Evolutionary conservation across 2,113 vertebrate species (phyloP).

Genomic region (Loxodonta africana): DNA sequence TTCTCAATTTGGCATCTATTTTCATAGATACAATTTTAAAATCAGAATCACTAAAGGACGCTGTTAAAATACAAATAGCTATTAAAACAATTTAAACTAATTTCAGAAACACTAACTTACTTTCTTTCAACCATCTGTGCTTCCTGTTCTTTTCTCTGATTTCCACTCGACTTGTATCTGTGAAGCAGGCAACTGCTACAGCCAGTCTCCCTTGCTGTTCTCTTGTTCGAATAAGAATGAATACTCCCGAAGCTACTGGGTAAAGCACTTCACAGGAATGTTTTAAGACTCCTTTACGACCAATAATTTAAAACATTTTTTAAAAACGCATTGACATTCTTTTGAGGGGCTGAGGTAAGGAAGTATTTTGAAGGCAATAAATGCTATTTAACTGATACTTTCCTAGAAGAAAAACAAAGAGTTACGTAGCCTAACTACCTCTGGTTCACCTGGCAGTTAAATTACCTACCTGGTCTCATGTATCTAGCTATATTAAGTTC

Average conservation of each 20-base stretch:
- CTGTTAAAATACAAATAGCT: constrained; percentile 64
- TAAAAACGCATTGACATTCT: constrained; percentile 40
- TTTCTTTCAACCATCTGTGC: constrained; percentile 65
- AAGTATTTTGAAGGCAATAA: constrained; percentile 46
- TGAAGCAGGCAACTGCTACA: not conserved
- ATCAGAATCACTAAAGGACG: constrained; percentile 52
- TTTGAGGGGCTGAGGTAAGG: not conserved
- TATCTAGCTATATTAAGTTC: constrained; percentile 13
- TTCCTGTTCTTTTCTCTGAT: constrained; percentile 32
- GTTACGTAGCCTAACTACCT: not conserved
- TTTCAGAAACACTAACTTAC: constrained; percentile 72
- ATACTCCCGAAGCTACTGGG: not conserved
- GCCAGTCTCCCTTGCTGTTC: not conserved
- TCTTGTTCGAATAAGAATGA: not conserved
- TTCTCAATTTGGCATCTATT: constrained; percentile 54
- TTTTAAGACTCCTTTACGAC: constrained; percentile 35
- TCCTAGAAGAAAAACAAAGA: constrained; percentile 31
- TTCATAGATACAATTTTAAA: constrained; percentile 58
- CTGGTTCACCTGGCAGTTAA: constrained; percentile 20
- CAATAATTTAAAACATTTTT: constrained; percentile 61
- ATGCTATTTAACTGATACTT: constrained; percentile 11
- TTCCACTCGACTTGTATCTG: constrained; percentile 5
- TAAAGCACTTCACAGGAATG: constrained; percentile 3
- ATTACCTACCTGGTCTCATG: constrained; percentile 2
- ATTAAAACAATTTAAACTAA: constrained; percentile 61